These are phyloP conservation scores for Ormyrus pomaceus DNA, from an alignment of 2,888 invertebrate genomes.

Conservation along the genomic window DNA sequence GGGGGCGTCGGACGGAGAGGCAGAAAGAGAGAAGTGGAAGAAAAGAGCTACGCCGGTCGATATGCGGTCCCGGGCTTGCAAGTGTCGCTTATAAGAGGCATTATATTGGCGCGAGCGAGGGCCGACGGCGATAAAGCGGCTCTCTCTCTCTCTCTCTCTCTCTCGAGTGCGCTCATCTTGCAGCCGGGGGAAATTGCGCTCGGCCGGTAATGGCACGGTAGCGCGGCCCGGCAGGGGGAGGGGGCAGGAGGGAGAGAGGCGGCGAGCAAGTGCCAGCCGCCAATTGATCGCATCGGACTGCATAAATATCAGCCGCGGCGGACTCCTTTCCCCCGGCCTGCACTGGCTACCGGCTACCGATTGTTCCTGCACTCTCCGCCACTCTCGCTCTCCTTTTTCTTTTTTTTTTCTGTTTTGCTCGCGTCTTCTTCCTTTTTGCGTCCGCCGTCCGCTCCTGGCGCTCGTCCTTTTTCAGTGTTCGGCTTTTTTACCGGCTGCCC, in stretches of 20 bases:
- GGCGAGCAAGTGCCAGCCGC: conserved; percentile 12
- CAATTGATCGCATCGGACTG: conserved; percentile 17
- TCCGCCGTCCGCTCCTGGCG: neutral
- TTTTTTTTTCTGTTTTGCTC: neutral
- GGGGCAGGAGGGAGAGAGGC: too few species aligned
- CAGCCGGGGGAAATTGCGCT: conserved; percentile 13
- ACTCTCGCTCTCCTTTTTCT: neutral
- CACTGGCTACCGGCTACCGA: neutral
- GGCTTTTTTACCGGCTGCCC: neutral
- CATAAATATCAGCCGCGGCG: conserved; percentile 17
- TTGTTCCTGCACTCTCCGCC: neutral
- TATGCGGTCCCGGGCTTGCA: neutral
- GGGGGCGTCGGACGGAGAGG: too few species aligned
- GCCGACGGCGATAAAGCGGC: conserved; percentile 16
- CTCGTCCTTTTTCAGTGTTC: neutral
- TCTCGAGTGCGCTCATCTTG: conserved; percentile 17
- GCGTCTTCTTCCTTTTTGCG: neutral
- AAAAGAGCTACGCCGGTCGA: neutral
- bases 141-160: neutral
- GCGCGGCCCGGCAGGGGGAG: neutral
- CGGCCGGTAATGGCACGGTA: conserved; percentile 20
- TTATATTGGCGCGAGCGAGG: neutral
- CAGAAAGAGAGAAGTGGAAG: neutral
- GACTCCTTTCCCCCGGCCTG: neutral
- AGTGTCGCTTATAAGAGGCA: conserved; percentile 18